A percentile compares a stretch with the other conserved stretches of the same genome.
Evolutionary conservation across 2,888 invertebrate genomes (phyloP).

Genomic region (Eugnorisma glareosa): DNA sequence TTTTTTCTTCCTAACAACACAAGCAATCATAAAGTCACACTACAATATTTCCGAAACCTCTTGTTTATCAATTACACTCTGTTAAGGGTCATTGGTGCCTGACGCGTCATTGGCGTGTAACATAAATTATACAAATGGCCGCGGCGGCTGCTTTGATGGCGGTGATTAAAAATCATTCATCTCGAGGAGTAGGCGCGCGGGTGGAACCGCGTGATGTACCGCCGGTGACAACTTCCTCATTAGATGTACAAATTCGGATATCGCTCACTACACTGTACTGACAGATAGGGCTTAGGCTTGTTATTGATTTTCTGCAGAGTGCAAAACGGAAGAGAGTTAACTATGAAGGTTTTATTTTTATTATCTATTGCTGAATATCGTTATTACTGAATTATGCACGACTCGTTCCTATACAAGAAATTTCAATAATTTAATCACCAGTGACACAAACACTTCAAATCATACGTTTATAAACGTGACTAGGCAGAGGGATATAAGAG

Average conservation of each 20-base stretch:
- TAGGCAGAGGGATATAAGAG: too few relatives aligned
- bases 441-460: not conserved
- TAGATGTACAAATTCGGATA: constrained; percentile 70
- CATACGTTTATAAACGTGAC: not conserved
- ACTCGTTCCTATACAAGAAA: too few relatives aligned
- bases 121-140: constrained; percentile 52
- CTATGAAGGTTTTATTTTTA: not conserved
- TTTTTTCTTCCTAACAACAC: not conserved
- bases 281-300: constrained; percentile 25
- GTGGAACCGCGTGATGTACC: constrained; percentile 26
- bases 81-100: constrained; percentile 10
- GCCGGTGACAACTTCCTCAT: constrained; percentile 65
- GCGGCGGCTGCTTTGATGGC: constrained; percentile 25
- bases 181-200: constrained; percentile 20
- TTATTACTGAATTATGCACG: too few relatives aligned
- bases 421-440: too few relatives aligned
- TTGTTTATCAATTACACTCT: constrained; percentile 16
- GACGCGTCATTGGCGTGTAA: constrained; percentile 27
- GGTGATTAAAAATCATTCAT: constrained; percentile 59
- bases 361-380: too few relatives aligned
- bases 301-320: constrained; percentile 9
- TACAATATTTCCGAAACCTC: not conserved
- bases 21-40: not conserved
- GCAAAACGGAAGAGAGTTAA: not conserved
- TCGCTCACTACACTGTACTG: constrained; percentile 58